A percentile compares a stretch with the other conserved stretches of the same genome.
Conservation (phyloP, 2,888 invertebrate genomes). For the Malthinus seriepunctatus region DNA sequence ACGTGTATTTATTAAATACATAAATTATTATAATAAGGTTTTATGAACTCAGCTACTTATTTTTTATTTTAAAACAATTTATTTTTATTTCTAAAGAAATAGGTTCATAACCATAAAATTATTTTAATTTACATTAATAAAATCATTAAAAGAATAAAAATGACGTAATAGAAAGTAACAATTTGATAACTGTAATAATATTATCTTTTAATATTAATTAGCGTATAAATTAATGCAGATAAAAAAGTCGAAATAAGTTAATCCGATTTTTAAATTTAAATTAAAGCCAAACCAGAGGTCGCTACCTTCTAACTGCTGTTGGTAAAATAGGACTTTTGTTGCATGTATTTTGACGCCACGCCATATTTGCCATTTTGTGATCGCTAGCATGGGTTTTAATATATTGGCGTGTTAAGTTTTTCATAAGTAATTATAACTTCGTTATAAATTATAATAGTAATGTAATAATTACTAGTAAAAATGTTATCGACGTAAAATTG, state of each 20-base stretch:
- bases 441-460: constrained; percentile 1
- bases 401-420: constrained; percentile 10
- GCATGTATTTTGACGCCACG: constrained; percentile 42
- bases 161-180: too few relatives aligned
- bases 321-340: constrained; percentile 6
- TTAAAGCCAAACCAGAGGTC: constrained; percentile 2
- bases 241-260: too few relatives aligned
- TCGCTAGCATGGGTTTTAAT: constrained; percentile 20
- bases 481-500: neutral
- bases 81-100: too few relatives aligned
- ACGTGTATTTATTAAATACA: too few relatives aligned
- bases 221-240: neutral
- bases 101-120: too few relatives aligned
- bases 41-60: too few relatives aligned
- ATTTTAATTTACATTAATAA: neutral
- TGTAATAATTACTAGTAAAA: neutral
- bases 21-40: too few relatives aligned
- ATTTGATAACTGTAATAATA: neutral
- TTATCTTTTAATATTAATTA: too few relatives aligned
- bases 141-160: neutral
- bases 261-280: neutral
- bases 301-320: neutral
- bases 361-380: constrained; percentile 50
- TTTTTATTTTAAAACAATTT: too few relatives aligned
- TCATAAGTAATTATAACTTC: neutral